phyloP scores from a whole-genome alignment of 2,888 invertebrate genomes.

The Machimus atricapillus region DNA sequence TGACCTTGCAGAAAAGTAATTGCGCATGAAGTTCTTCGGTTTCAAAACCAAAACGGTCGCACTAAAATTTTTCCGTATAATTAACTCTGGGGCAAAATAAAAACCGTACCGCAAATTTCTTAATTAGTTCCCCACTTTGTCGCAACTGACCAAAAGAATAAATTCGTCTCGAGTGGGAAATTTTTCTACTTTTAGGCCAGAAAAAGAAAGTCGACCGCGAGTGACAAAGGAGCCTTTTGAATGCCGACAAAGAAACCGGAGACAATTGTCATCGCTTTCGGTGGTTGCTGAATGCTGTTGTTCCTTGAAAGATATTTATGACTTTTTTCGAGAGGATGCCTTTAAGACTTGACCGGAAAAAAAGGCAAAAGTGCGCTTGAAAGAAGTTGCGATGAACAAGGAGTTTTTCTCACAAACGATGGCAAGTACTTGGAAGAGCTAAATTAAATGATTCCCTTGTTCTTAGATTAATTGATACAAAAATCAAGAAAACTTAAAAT shows the following conservation, averaged over 20 bases:
- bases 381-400: not conserved
- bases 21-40: not conserved
- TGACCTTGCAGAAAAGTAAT: not conserved
- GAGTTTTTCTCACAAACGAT: not conserved
- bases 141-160: not conserved
- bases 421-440: not conserved
- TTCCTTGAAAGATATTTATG: slow-evolving; percentile 2
- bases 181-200: not conserved
- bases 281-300: not conserved
- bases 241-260: slow-evolving; percentile 30
- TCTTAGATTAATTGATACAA: not conserved
- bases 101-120: not conserved
- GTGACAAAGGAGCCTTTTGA: not conserved
- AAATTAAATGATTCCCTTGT: not conserved
- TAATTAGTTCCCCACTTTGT: slow-evolving; percentile 12
- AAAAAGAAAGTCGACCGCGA: not conserved
- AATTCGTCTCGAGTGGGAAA: slow-evolving; percentile 20
- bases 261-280: slow-evolving; percentile 30
- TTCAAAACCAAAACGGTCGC: not conserved
- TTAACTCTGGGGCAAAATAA: slow-evolving; percentile 7
- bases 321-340: not conserved
- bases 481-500: not conserved
- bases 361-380: not conserved
- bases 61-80: not conserved
- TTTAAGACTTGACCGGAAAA: not conserved